A percentile compares a stretch with the other conserved stretches of the same genome.
Evolutionary conservation across 2,113 vertebrate species (phyloP).

Genomic region (Paradoxurus hermaphroditus): DNA sequence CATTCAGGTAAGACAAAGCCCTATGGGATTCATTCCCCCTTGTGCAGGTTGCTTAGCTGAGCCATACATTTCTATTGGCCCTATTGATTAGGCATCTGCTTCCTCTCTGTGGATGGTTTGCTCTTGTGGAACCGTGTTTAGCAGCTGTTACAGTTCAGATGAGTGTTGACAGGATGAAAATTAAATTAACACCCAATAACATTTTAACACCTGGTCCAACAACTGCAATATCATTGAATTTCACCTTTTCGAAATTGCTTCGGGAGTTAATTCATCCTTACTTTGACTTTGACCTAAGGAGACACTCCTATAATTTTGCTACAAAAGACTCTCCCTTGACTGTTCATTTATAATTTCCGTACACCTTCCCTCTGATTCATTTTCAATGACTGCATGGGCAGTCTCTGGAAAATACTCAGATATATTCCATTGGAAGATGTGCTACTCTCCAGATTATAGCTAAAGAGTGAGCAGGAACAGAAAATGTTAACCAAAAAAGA

Average conservation of each 20-base stretch:
- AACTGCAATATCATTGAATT: conserved; percentile 70
- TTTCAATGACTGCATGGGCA: neutral
- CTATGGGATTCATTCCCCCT: conserved; percentile 64
- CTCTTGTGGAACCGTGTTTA: conserved; percentile 74
- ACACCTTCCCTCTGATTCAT: neutral
- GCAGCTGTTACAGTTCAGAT: conserved; percentile 75
- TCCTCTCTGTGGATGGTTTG: conserved; percentile 70
- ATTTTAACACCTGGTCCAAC: conserved; percentile 77
- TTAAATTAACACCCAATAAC: conserved; percentile 78
- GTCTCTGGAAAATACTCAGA: conserved; percentile 38
- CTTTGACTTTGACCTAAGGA: conserved; percentile 66
- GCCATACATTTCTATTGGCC: conserved; percentile 76
- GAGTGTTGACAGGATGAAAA: conserved; percentile 74
- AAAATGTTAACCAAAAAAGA: neutral
- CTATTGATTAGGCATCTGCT: conserved; percentile 79
- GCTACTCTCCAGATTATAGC: neutral
- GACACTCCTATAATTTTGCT: conserved; percentile 55
- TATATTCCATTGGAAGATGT: neutral
- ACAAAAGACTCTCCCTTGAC: conserved; percentile 27
- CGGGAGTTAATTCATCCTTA: conserved; percentile 64
- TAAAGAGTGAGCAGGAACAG: neutral
- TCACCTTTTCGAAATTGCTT: conserved; percentile 76
- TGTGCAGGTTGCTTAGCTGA: conserved; percentile 66
- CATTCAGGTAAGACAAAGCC: conserved; percentile 66
- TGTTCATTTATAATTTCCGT: conserved; percentile 55